A percentile compares a stretch with the other conserved stretches of the same genome.
phyloP scores from a whole-genome alignment of 2,113 vertebrate genomes.

The Tautogolabrus adspersus region DNA sequence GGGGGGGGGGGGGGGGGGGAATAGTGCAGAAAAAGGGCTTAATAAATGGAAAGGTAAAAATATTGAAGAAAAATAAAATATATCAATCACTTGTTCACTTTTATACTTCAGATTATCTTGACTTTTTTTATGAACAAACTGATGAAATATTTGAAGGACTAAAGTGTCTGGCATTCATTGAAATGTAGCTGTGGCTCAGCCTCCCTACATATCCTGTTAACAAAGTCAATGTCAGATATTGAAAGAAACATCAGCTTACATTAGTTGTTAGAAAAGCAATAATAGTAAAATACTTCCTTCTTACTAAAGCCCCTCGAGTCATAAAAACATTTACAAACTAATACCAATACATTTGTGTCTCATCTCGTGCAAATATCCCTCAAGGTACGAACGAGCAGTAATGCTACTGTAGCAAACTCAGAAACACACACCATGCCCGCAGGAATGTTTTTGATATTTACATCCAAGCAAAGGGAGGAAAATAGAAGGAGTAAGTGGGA shows the following conservation, averaged over 20 bases:
- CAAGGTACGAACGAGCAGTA: conserved; percentile 5
- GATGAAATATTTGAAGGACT: no score
- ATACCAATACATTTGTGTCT: conserved; percentile 6
- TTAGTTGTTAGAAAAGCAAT: conserved; percentile 2
- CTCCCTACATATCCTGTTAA: not conserved
- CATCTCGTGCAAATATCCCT: conserved; percentile 20
- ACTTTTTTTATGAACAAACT: no score
- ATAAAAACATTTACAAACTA: conserved; percentile 15
- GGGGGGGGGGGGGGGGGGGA: no score
- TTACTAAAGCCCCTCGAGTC: not conserved
- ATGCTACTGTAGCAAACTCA: not conserved
- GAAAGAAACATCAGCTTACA: conserved; percentile 6
- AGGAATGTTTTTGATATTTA: not conserved
- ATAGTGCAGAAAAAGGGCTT: no score
- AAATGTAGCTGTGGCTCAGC: not conserved
- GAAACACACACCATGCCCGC: not conserved
- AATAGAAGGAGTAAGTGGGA: not conserved
- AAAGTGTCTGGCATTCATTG: no score
- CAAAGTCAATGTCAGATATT: not conserved
- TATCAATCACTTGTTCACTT: no score
- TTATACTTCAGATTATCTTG: no score
- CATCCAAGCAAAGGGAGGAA: not conserved
- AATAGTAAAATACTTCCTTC: not conserved
- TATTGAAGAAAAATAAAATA: no score
- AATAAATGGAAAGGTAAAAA: no score